phyloP scores from a whole-genome alignment of 2,888 invertebrate species.

The Chrysolina oricalcia region DNA sequence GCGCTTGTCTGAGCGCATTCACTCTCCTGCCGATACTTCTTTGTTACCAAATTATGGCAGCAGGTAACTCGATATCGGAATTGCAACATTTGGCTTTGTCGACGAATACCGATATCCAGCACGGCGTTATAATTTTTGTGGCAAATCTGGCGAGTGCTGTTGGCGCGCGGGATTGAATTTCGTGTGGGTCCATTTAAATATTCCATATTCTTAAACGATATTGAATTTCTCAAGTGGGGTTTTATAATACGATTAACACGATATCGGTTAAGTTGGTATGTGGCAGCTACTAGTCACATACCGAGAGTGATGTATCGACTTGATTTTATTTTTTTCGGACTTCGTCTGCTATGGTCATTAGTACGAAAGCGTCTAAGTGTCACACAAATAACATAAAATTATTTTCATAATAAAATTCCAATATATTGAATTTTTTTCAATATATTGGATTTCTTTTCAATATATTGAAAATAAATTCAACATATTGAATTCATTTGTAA shows the following conservation, averaged over 20 bases:
- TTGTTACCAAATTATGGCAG: constrained; percentile 65
- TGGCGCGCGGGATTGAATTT: constrained; percentile 13
- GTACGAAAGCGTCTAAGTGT: too few relatives aligned
- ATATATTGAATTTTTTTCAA: too few relatives aligned
- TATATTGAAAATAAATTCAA: too few relatives aligned
- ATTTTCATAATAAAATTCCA: too few relatives aligned
- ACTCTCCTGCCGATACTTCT: constrained; percentile 63
- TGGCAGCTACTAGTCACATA: too few relatives aligned
- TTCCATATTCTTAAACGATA: constrained; percentile 16
- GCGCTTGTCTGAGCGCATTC: constrained; percentile 59
- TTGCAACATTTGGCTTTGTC: constrained; percentile 46
- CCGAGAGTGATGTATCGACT: too few relatives aligned
- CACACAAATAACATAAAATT: too few relatives aligned
- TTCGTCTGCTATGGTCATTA: too few relatives aligned
- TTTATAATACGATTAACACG: not conserved
- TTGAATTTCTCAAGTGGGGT: not conserved
- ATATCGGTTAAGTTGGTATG: not conserved
- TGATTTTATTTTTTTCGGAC: too few relatives aligned
- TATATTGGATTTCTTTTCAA: too few relatives aligned
- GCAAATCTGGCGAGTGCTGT: constrained; percentile 58
- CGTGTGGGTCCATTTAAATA: constrained; percentile 23
- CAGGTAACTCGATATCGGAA: constrained; percentile 35
- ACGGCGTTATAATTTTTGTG: constrained; percentile 63
- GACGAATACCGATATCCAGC: constrained; percentile 52
- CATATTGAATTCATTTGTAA: too few relatives aligned